Evolutionary conservation across 92 coral and sea anemone genomes (phyloP).

Genomic region (Zoanthus sociatus): DNA sequence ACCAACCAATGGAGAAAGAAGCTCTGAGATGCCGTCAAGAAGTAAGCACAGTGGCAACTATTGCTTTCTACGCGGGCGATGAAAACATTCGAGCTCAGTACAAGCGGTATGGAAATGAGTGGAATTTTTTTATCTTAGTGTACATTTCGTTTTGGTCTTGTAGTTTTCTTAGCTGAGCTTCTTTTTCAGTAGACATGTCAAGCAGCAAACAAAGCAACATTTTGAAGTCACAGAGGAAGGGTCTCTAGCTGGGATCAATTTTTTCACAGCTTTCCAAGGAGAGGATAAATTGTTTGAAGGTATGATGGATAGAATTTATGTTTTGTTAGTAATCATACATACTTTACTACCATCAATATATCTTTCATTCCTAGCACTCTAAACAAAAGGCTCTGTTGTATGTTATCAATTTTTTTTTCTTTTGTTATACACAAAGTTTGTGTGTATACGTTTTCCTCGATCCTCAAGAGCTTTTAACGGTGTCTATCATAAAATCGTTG

Average conservation of each 20-base stretch:
- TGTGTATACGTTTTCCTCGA: too few species aligned
- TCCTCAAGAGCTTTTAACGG: too few species aligned
- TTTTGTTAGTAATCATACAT: too few species aligned
- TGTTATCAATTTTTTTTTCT: too few species aligned
- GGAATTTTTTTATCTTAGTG: too few species aligned
- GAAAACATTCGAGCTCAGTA: slow-evolving; percentile 91
- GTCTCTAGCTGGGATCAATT: slow-evolving; percentile 75
- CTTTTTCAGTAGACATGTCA: slow-evolving; percentile 51
- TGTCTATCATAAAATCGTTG: too few species aligned
- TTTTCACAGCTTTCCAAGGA: slow-evolving; percentile 79
- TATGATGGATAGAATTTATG: not conserved
- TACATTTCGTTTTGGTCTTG: not conserved
- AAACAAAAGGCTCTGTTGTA: too few species aligned
- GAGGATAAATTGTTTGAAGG: slow-evolving; percentile 84
- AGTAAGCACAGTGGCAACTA: slow-evolving; percentile 86
- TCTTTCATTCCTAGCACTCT: too few species aligned
- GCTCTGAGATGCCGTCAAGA: slow-evolving; percentile 85
- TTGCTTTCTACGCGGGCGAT: slow-evolving; percentile 93
- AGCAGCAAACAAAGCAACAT: slow-evolving; percentile 57
- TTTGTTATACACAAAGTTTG: too few species aligned
- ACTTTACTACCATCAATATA: too few species aligned
- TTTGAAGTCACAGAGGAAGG: slow-evolving; percentile 61
- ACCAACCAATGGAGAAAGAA: slow-evolving; percentile 94
- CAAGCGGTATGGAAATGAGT: slow-evolving; percentile 59
- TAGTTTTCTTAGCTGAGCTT: not conserved